Conservation (phyloP, 2,797 vertebrate species). For the Mus spretus region DNA sequence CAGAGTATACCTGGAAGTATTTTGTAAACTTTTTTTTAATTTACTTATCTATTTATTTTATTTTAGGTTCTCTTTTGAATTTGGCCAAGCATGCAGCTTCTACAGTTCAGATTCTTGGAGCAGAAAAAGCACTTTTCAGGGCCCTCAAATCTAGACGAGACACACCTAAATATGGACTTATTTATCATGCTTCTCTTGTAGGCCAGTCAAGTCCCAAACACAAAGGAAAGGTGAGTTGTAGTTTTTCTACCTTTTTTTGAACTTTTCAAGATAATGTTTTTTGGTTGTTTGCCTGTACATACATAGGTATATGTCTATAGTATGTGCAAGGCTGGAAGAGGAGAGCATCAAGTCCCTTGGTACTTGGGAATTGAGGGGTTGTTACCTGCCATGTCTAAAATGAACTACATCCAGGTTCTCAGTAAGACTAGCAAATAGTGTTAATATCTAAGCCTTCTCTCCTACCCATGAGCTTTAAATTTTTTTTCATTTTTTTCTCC, state of each 20-base stretch:
- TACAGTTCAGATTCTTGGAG: constrained; percentile 98
- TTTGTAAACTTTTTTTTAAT: neutral
- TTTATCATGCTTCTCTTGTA: constrained; percentile 98
- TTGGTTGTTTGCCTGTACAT: neutral
- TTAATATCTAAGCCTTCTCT: neutral
- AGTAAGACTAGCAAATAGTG: neutral
- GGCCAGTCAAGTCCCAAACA: constrained; percentile 98
- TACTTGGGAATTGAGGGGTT: neutral
- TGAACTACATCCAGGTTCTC: neutral
- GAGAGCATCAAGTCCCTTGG: too few species aligned
- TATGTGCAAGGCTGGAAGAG: neutral
- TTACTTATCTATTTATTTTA: constrained; percentile 46
- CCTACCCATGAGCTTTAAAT: accelerated
- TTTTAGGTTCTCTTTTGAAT: constrained; percentile 96
- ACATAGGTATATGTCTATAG: neutral
- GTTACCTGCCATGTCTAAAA: neutral
- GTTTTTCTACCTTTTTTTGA: neutral
- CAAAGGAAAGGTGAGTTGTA: constrained; percentile 95
- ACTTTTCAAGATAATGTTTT: neutral
- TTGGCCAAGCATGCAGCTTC: constrained; percentile 99
- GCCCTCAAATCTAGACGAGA: constrained; percentile 97
- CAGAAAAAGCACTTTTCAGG: constrained; percentile 98
- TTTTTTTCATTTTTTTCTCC: neutral
- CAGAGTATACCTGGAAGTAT: neutral
- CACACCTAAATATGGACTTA: constrained; percentile 98